Conservation (phyloP, 2,113 vertebrate genomes). For the Rhabdomys dilectus region DNA sequence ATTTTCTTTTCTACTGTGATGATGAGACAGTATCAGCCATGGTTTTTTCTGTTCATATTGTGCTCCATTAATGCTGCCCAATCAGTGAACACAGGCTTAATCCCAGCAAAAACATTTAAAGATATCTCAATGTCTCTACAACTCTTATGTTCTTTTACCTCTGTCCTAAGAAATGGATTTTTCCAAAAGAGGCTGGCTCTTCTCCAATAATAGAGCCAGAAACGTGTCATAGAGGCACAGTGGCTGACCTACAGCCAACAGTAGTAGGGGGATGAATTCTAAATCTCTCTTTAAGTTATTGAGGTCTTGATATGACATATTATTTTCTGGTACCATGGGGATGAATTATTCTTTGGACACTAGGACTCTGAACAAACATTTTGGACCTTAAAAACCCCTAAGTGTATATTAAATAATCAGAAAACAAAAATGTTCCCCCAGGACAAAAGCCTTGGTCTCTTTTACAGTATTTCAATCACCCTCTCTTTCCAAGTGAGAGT, state of each 20-base stretch:
- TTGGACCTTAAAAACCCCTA: conserved; percentile 16
- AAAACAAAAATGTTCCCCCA: neutral
- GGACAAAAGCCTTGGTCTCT: neutral
- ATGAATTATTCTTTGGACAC: neutral
- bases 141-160: neutral
- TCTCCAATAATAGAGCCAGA: neutral
- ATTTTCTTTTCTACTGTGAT: neutral
- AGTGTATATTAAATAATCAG: conserved; percentile 51
- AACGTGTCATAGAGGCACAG: neutral
- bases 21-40: too few relatives aligned
- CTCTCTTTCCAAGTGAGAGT: conserved; percentile 35
- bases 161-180: neutral
- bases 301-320: neutral
- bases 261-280: neutral
- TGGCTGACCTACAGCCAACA: neutral
- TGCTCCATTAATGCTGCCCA: accelerated
- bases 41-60: neutral
- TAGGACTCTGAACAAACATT: neutral
- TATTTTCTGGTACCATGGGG: neutral
- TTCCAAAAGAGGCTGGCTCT: neutral
- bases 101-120: neutral
- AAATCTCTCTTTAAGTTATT: neutral
- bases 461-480: neutral
- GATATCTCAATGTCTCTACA: neutral
- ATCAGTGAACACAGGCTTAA: neutral